A percentile compares a stretch with the other conserved stretches of the same genome.
These are phyloP conservation scores for Anableps anableps DNA, from an alignment of 2,797 vertebrate genomes.

Conservation along the genomic window DNA sequence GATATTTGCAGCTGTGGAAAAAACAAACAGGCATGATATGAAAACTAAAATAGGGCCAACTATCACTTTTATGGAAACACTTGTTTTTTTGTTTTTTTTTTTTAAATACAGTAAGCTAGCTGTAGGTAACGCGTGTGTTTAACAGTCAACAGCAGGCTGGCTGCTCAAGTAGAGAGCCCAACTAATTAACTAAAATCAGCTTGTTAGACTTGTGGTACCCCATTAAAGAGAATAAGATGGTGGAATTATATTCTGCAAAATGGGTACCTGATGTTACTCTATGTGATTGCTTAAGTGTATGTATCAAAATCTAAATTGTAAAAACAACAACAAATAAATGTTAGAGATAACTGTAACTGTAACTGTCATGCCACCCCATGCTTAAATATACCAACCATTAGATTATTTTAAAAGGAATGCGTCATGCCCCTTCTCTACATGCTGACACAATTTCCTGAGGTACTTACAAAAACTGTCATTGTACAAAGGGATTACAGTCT, in stretches of 20 bases:
- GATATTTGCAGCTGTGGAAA: background rate
- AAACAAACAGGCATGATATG: background rate
- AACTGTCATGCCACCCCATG: no score
- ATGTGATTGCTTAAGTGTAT: background rate
- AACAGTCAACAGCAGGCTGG: background rate
- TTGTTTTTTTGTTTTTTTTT: background rate
- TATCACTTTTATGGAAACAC: background rate
- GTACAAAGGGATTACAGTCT: background rate
- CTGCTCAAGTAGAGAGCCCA: background rate
- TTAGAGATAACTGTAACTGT: background rate
- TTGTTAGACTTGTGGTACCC: background rate
- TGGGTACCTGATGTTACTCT: background rate
- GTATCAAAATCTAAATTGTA: background rate
- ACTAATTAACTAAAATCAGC: background rate
- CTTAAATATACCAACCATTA: no score
- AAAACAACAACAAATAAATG: background rate
- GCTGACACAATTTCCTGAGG: background rate
- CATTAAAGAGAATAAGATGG: background rate
- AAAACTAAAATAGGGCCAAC: background rate
- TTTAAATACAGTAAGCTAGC: background rate
- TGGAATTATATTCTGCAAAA: background rate
- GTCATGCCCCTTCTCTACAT: background rate
- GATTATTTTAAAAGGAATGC: background rate
- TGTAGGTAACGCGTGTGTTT: background rate
- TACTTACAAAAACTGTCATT: background rate